Conservation (phyloP, 2,888 invertebrate genomes). For the Coelogynopora nodosa region DNA sequence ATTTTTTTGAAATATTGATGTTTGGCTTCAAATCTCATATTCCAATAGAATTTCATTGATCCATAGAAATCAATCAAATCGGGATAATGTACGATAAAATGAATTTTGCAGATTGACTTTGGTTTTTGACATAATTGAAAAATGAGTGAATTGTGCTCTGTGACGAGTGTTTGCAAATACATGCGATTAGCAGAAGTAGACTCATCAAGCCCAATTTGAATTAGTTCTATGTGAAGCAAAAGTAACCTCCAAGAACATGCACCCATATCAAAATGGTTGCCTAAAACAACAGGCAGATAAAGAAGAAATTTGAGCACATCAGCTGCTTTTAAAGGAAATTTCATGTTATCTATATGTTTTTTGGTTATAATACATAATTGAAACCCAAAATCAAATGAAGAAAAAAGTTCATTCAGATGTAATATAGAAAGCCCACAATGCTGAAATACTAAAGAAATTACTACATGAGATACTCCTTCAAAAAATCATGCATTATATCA, state of each 20-base stretch:
- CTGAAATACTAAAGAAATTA: constrained; percentile 4
- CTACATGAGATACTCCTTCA: not conserved
- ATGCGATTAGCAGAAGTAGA: not conserved
- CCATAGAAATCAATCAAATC: constrained; percentile 47
- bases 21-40: constrained; percentile 49
- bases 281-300: not conserved
- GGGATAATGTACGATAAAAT: constrained; percentile 47
- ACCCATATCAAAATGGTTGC: not conserved
- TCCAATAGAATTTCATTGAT: constrained; percentile 48
- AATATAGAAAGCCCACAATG: not conserved
- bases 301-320: not conserved
- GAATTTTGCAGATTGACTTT: constrained; percentile 32
- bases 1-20: constrained; percentile 49
- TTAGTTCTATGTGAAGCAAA: not conserved
- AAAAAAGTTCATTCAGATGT: not conserved
- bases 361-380: not conserved
- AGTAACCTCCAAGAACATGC: not conserved
- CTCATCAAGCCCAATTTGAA: not conserved
- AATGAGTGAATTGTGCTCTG: not conserved
- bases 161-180: not conserved
- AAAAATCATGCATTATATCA: constrained; percentile 14
- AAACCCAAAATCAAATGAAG: not conserved
- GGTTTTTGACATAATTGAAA: not conserved
- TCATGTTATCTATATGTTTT: not conserved
- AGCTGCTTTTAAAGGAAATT: constrained; percentile 12